Evolutionary conservation across 2,888 invertebrate species (phyloP), one percentile per base, ranked within the genome.

Genomic region (Neoaliturus tenellus): DNA sequence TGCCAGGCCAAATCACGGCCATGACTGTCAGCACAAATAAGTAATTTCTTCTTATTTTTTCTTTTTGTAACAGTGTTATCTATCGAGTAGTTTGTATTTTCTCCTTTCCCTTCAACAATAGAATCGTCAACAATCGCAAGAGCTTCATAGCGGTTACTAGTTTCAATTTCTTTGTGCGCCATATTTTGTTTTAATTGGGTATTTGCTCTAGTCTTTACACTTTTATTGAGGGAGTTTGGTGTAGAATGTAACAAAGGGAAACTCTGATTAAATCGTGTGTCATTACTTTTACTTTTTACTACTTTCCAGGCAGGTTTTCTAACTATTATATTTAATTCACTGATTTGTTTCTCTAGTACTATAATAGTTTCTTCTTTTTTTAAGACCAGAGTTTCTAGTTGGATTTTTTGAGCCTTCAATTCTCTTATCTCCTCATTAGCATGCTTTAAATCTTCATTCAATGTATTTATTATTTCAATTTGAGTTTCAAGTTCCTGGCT

Each of bases 1-100:
- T 33, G 3, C 31, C 31, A 67, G 5, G 67, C 17, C 31, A 67
- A 67, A 67, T 67, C 67, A 20, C 31, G 3, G 8, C 67, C 67
- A 67, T 67, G 67, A 17, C 67, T 67, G 31, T 67, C 67, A 31
- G 31, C 31, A 67, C 31, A 67, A 12, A 67, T 31, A 4, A 67
- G 67, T 10, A 67, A 10, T 51, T 23, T 51, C 3, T 20, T 51
- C 51, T 51, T 51, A 2, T 51, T 51, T 51, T 3, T 51, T 12
- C 17, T 44, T 44, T 44, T 44, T 14, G 44, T 12, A 44, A 44
- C 44, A 44, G 44, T 6, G 44, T 12, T 44, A 14, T 4, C 44
- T 14, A 12, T 44, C 2, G 12, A 6, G n/a, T n/a, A n/a, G n/a
- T n/a, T n/a, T n/a, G n/a, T n/a, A 44, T 44, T 44, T 44, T 14